A percentile compares a stretch with the other conserved stretches of the same genome.
These are phyloP conservation scores for Anolis apletophallus DNA, from an alignment of 2,797 vertebrate species.

Conservation along the genomic window DNA sequence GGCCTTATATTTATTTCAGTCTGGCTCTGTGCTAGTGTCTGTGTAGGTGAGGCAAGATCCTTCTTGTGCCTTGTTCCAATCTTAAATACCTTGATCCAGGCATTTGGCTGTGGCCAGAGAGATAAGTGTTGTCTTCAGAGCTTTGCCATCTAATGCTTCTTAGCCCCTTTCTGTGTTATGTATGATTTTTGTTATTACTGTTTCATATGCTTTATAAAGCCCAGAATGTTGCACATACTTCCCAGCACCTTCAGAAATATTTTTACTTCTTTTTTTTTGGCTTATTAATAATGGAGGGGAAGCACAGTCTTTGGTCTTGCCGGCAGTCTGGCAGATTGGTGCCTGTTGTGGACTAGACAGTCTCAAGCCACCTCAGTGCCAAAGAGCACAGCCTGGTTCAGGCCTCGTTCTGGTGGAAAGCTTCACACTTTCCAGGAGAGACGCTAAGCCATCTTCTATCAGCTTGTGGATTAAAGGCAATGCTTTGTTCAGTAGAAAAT, in stretches of 20 bases:
- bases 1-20: neutral
- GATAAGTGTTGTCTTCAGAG: neutral
- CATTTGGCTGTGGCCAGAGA: neutral
- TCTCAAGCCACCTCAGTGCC: neutral
- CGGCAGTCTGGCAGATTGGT: neutral
- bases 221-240: neutral
- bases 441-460: neutral
- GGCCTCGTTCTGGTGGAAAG: neutral
- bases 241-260: constrained; percentile 7
- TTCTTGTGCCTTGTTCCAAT: neutral
- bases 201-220: constrained; percentile 1
- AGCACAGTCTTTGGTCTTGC: neutral
- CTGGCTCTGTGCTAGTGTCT: neutral
- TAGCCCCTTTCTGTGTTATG: neutral
- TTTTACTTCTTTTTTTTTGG: neutral
- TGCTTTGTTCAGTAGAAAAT: constrained; percentile 10
- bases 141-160: neutral
- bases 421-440: neutral
- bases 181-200: constrained; percentile 1
- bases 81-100: neutral
- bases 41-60: neutral
- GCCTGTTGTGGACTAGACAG: neutral
- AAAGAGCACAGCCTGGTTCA: neutral
- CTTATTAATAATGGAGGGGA: neutral
- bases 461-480: neutral